These are phyloP conservation scores for Melipona beecheii DNA, from an alignment of 2,888 invertebrate genomes.

Conservation along the genomic window DNA sequence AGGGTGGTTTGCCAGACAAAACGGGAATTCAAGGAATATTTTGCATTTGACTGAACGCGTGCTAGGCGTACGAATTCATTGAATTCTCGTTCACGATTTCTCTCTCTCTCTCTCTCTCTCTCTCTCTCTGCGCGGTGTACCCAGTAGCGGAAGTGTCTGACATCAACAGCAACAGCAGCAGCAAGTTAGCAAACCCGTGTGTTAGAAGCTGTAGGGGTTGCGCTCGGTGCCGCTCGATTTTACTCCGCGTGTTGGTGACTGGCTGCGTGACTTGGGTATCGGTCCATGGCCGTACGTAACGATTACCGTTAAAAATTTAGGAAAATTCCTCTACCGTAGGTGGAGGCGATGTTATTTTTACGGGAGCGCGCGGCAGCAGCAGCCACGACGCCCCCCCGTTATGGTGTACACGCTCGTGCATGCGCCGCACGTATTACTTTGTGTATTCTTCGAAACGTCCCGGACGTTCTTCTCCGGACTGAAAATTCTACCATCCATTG, in stretches of 20 bases:
- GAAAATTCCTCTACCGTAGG: slow-evolving; percentile 61
- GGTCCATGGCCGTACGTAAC: slow-evolving; percentile 47
- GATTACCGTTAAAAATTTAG: slow-evolving; percentile 74
- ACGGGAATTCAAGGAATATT: slow-evolving; percentile 7
- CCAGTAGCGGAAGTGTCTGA: background rate
- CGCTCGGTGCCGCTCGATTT: too few species aligned
- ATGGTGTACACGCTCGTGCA: slow-evolving; percentile 29
- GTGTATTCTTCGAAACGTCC: slow-evolving; percentile 47
- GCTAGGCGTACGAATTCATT: slow-evolving; percentile 58
- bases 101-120: background rate
- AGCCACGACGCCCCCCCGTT: slow-evolving; percentile 4
- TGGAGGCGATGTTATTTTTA: slow-evolving; percentile 65
- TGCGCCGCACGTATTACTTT: slow-evolving; percentile 65
- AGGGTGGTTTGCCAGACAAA: background rate
- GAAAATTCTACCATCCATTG: slow-evolving; percentile 6
- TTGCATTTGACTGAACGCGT: slow-evolving; percentile 34
- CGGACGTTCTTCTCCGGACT: too few species aligned
- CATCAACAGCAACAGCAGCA: background rate
- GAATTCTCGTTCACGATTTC: slow-evolving; percentile 59
- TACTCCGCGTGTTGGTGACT: too few species aligned
- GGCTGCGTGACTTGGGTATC: slow-evolving; percentile 70
- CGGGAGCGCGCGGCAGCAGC: slow-evolving; percentile 33
- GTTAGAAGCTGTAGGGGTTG: background rate
- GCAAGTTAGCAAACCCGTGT: background rate
- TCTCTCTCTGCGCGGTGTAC: background rate